Base-by-base conservation (phyloP, 1,140 invertebrate genomes). In the Drosophila willistoni region DNA sequence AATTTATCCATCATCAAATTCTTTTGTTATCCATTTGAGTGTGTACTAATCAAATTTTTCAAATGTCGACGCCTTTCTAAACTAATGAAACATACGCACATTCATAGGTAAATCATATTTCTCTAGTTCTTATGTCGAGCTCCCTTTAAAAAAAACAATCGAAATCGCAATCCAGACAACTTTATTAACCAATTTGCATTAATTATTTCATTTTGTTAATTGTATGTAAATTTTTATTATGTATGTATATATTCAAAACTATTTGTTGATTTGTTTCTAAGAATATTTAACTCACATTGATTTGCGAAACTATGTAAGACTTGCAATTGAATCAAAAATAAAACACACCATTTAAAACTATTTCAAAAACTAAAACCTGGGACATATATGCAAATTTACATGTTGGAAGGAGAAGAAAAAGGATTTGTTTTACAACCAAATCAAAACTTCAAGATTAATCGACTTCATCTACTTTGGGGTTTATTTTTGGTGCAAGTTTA, bases 321-420 rank as follows among this genome's bases (percentile, higher is more conserved):
- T 83, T 86, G 83, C 83, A 86, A 86, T 87, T 86, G 29, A 87
- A 86, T 86, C 84, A 86, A 87, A 85, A 86, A 86, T 86, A 86
- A 86, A 86, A 67, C 83, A 83, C 84, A 89, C 57, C 73, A 87
- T 86, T 87, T 64, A 69, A 70, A 87, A 82, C 77, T 77, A 77
- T 33, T 77, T 4, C 6, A 39, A 39, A 39, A 10, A 0, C 47
- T 22, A 22, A 22, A 22, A 1, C 19, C 2, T 22, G 19, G 19
- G 2, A 22, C 1, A 22, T n/a, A n/a, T n/a, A n/a, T n/a, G n/a
- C n/a, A n/a, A n/a, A n/a, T n/a, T n/a, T n/a, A n/a, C n/a, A n/a
- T n/a, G n/a, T n/a, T n/a, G n/a, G 22, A 25, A 25, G 22, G 22
- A 25, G 22, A 25, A 4, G 34, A 36, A 34, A 34, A 34, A 36